Evolutionary conservation across 92 coral and sea anemone genomes (phyloP).

Genomic region (Scolanthus callimorphus): DNA sequence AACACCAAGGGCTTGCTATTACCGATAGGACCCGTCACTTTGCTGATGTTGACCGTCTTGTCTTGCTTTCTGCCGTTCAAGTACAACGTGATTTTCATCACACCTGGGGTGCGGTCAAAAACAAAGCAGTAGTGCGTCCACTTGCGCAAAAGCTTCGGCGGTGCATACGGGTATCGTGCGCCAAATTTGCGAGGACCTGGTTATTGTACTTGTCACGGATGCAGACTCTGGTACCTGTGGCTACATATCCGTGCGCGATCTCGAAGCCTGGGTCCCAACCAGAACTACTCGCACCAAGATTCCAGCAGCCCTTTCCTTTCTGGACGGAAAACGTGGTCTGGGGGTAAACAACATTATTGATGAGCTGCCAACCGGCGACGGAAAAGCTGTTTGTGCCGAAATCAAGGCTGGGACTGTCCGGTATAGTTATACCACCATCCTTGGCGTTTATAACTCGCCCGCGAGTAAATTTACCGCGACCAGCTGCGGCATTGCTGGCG

Average conservation of each 20-base stretch:
- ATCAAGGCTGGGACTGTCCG: constrained; percentile 28
- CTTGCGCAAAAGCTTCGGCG: constrained; percentile 31
- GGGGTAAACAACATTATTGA: constrained; percentile 55
- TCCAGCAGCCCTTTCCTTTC: constrained; percentile 62
- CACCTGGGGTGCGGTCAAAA: constrained; percentile 56
- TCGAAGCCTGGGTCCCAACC: constrained; percentile 68
- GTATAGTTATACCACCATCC: constrained; percentile 41
- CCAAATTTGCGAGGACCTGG: too few species aligned
- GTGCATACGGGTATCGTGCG: too few species aligned
- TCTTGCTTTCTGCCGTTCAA: constrained; percentile 62
- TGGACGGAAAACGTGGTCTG: constrained; percentile 65
- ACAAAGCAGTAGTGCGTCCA: constrained; percentile 53
- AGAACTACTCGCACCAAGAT: constrained; percentile 11
- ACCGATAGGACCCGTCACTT: constrained; percentile 48
- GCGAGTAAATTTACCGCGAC: constrained; percentile 57
- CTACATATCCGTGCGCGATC: constrained; percentile 49
- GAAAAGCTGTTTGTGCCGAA: constrained; percentile 54
- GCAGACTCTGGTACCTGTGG: constrained; percentile 46
- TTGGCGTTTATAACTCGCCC: constrained; percentile 59
- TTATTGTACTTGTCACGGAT: constrained; percentile 60
- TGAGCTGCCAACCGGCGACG: constrained; percentile 61
- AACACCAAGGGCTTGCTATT: constrained; percentile 53
- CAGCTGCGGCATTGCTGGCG: constrained; percentile 40
- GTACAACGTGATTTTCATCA: constrained; percentile 28
- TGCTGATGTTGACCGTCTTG: constrained; percentile 41